phyloP scores from a whole-genome alignment of 2,888 invertebrate genomes.

The Tipula unca region DNA sequence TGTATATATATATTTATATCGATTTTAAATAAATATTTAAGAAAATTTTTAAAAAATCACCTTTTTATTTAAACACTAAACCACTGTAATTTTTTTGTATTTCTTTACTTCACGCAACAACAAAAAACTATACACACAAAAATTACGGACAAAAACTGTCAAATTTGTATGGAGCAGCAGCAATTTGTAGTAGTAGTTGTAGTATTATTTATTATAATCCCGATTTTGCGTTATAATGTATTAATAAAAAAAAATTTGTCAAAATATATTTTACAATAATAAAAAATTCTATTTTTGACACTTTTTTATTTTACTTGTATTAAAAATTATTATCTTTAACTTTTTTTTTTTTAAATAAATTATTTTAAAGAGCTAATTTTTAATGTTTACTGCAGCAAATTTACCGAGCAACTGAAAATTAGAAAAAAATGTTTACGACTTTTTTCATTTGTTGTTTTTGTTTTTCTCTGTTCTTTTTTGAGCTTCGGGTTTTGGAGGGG shows the following conservation, averaged over 20 bases:
- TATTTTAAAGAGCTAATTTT: neutral
- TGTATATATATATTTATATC: no score
- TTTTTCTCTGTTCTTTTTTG: neutral
- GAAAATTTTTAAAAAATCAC: neutral
- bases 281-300: neutral
- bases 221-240: neutral
- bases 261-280: neutral
- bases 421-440: neutral
- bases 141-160: neutral
- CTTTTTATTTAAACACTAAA: neutral
- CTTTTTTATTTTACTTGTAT: neutral
- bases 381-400: neutral
- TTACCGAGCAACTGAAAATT: neutral
- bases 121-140: neutral
- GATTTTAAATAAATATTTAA: neutral
- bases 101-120: neutral
- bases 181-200: neutral
- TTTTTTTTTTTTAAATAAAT: neutral
- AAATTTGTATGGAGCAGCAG: neutral
- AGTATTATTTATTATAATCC: no score
- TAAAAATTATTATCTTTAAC: neutral
- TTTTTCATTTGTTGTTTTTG: neutral
- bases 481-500: no score
- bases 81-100: neutral
- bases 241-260: neutral